Evolutionary conservation across 1,140 invertebrate genomes (phyloP).

Genomic region (Pseudomyrmex concolor): DNA sequence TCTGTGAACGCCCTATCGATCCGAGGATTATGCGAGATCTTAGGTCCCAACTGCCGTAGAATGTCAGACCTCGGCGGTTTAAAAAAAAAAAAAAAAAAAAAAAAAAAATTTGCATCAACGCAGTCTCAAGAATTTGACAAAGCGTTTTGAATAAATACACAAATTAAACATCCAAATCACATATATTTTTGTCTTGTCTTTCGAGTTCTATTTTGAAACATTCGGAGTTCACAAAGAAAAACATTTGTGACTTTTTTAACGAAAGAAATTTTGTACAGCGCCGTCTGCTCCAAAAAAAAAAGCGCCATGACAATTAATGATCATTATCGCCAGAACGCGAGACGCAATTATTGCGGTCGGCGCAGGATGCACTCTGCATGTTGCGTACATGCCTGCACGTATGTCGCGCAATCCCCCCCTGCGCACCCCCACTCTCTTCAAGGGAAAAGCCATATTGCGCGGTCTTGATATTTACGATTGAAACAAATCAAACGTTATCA

Average conservation of each 20-base stretch:
- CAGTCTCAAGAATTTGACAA: not conserved
- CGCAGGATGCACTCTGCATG: constrained; percentile 60
- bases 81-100: too few relatives aligned
- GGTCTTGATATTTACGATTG: constrained; percentile 84
- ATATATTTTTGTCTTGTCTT: not conserved
- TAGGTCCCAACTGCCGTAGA: constrained; percentile 35
- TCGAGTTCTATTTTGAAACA: too few relatives aligned
- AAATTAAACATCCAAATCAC: not conserved
- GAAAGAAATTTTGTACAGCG: not conserved
- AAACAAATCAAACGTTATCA: constrained; percentile 86
- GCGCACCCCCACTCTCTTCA: constrained; percentile 40
- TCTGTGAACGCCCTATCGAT: constrained; percentile 16
- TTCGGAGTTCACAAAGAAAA: not conserved
- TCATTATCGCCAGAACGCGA: constrained; percentile 70
- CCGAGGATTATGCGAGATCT: constrained; percentile 42
- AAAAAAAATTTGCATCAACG: too few relatives aligned
- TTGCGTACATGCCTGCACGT: constrained; percentile 75
- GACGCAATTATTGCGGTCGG: constrained; percentile 74
- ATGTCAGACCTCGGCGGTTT: constrained; percentile 23
- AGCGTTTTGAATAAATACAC: not conserved
- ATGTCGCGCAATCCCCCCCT: constrained; percentile 55
- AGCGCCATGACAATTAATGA: constrained; percentile 64
- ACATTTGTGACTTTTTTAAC: not conserved
- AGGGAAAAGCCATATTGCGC: constrained; percentile 77
- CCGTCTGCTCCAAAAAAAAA: not conserved